These are phyloP conservation scores for Andrena trimmerana DNA, from an alignment of 2,888 invertebrate species.

Conservation along the genomic window DNA sequence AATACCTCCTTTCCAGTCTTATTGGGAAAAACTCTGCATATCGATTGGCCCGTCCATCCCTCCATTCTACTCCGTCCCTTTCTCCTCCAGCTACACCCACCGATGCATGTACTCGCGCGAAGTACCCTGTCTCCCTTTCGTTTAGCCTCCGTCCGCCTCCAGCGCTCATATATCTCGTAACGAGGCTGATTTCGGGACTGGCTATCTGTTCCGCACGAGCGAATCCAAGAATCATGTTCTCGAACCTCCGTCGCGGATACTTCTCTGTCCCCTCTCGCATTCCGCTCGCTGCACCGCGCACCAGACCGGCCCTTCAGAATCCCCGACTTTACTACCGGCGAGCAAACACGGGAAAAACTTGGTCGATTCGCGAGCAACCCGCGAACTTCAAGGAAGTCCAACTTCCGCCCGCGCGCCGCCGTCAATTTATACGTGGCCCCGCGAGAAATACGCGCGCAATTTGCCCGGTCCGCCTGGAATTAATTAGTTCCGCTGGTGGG, in stretches of 20 bases:
- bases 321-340: conserved; percentile 5
- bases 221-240: conserved; percentile 34
- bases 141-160: neutral
- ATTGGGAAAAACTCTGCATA: conserved; percentile 71
- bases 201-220: conserved; percentile 66
- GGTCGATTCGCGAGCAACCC: conserved; percentile 46
- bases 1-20: conserved; percentile 64
- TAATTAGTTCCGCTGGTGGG: conserved; percentile 48
- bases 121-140: conserved; percentile 13
- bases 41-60: conserved; percentile 59
- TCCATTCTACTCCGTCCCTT: neutral
- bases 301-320: conserved; percentile 9
- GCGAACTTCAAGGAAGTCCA: conserved; percentile 40
- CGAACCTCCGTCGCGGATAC: conserved; percentile 27
- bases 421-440: conserved; percentile 55
- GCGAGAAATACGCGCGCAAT: conserved; percentile 42
- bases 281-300: neutral
- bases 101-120: neutral
- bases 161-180: conserved; percentile 51
- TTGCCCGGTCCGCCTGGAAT: conserved; percentile 56
- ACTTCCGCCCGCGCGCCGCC: conserved; percentile 12
- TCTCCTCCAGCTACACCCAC: neutral
- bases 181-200: conserved; percentile 64
- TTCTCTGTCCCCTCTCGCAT: conserved; percentile 9
- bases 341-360: conserved; percentile 47